Percentiles rank a stretch among this genome's conserved stretches.
Conservation (phyloP, 2,797 vertebrate species). For the Gymnoscopelus microlampas region DNA sequence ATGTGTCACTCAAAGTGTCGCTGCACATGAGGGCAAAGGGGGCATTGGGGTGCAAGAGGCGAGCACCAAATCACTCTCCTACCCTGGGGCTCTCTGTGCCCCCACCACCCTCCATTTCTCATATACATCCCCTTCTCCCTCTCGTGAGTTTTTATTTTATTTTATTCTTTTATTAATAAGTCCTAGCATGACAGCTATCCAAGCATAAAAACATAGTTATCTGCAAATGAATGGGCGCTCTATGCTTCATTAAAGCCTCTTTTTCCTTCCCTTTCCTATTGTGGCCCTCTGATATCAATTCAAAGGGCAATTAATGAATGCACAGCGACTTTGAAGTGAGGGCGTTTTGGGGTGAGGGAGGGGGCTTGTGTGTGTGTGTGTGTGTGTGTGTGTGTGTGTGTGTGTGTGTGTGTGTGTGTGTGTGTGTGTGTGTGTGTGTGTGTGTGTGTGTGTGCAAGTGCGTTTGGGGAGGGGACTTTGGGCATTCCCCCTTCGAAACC, state of each 20-base stretch:
- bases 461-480: background rate
- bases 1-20: constrained; percentile 75
- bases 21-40: constrained; percentile 72
- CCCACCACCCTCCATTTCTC: constrained; percentile 29
- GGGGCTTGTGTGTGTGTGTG: constrained; percentile 25
- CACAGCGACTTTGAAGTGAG: constrained; percentile 96
- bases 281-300: constrained; percentile 99
- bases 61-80: constrained; percentile 80
- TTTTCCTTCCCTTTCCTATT: constrained; percentile 97
- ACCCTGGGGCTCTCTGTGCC: constrained; percentile 62
- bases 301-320: constrained; percentile 99
- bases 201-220: constrained; percentile 98
- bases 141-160: constrained; percentile 72
- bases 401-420: background rate
- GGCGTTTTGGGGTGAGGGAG: constrained; percentile 80
- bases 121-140: constrained; percentile 64
- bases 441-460: constrained; percentile 39
- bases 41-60: constrained; percentile 71
- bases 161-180: constrained; percentile 48
- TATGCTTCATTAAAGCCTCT: constrained; percentile 98
- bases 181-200: constrained; percentile 84
- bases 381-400: background rate
- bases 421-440: constrained; percentile 14
- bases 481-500: constrained; percentile 68
- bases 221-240: constrained; percentile 96